Percentiles rank a stretch among this genome's conserved stretches.
Evolutionary conservation across 2,113 vertebrate species (phyloP).

Genomic region (Cebidichthys violaceus): DNA sequence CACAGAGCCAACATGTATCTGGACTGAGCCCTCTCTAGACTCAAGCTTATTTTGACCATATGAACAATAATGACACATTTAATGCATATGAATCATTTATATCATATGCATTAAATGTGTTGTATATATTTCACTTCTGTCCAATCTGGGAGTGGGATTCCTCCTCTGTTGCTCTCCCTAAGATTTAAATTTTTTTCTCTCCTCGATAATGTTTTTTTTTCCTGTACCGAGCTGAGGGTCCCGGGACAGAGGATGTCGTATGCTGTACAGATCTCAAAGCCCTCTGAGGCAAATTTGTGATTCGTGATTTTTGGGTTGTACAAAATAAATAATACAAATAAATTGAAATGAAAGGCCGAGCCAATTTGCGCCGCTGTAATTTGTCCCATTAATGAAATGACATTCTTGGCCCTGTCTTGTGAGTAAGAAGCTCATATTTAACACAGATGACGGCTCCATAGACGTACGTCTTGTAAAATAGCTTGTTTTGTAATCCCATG

Average conservation of each 20-base stretch:
- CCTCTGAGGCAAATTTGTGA: no score
- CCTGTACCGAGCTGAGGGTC: no score
- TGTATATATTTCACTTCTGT: neutral
- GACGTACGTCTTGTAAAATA: neutral
- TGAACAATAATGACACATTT: neutral
- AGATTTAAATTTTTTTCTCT: no score
- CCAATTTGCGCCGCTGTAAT: constrained; percentile 2
- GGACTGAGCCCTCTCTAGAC: neutral
- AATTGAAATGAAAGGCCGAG: neutral
- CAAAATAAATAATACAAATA: neutral
- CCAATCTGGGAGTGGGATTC: neutral
- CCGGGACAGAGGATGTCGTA: neutral
- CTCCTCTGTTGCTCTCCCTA: no score
- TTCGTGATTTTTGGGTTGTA: no score
- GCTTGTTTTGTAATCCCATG: neutral
- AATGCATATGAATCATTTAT: neutral
- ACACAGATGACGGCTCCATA: neutral
- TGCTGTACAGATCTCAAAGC: neutral
- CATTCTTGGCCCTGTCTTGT: neutral
- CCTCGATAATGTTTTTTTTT: no score
- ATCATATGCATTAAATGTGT: neutral
- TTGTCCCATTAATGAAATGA: neutral
- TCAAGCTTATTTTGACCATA: neutral
- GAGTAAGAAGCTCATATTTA: neutral
- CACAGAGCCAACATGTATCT: neutral